A percentile compares a stretch with the other conserved stretches of the same genome.
Evolutionary conservation across 1,140 invertebrate species (phyloP).

Genomic region (Cyclina sinensis): DNA sequence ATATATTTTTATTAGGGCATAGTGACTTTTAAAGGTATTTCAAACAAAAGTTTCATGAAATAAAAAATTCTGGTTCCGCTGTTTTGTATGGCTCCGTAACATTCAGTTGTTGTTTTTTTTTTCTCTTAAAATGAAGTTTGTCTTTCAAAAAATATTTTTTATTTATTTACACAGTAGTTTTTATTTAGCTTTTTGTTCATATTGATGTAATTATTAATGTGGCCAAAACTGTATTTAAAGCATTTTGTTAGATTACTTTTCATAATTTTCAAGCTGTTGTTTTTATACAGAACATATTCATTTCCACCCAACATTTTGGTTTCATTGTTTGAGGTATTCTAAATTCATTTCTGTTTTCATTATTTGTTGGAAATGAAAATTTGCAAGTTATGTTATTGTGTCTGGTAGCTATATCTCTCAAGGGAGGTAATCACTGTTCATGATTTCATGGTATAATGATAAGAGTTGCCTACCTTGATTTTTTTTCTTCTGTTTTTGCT

Average conservation of each 20-base stretch:
- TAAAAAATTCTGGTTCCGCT: background rate
- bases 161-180: constrained; percentile 36
- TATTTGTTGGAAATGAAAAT: constrained; percentile 19
- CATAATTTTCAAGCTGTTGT: background rate
- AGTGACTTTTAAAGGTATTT: too few relatives aligned
- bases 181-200: constrained; percentile 25
- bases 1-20: too few relatives aligned
- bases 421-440: background rate
- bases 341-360: constrained; percentile 25
- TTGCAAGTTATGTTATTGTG: background rate
- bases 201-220: background rate
- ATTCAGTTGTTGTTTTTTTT: background rate
- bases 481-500: too few relatives aligned
- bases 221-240: constrained; percentile 13
- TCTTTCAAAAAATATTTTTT: constrained; percentile 15
- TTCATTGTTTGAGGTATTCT: constrained; percentile 33
- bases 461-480: background rate
- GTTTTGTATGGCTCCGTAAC: background rate
- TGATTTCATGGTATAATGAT: background rate
- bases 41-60: too few relatives aligned
- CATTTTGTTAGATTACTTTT: background rate
- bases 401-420: background rate
- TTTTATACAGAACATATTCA: background rate
- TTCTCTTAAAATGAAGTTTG: background rate
- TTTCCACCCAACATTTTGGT: constrained; percentile 14